Evolutionary conservation across 2,797 vertebrate species (phyloP).

Genomic region (Sandelia bainsii): DNA sequence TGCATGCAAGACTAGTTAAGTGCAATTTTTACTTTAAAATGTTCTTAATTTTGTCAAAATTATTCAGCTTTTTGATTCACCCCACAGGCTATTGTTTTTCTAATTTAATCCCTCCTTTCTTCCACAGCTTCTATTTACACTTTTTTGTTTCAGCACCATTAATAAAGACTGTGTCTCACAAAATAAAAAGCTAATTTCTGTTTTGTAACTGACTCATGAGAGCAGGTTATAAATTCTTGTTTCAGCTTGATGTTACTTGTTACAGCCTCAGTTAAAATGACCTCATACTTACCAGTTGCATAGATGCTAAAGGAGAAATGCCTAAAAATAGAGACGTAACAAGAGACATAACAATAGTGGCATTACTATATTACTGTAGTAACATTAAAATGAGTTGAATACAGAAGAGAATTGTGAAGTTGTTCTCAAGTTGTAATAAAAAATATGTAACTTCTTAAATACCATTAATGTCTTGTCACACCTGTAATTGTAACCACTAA

Average conservation of each 20-base stretch:
- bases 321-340: no score
- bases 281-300: neutral
- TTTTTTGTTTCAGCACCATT: slow-evolving; percentile 16
- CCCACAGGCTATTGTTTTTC: slow-evolving; percentile 33
- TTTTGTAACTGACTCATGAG: slow-evolving; percentile 25
- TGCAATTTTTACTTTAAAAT: slow-evolving; percentile 30
- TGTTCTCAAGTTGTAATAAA: neutral
- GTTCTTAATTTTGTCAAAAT: slow-evolving; percentile 45
- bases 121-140: slow-evolving; percentile 7
- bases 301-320: neutral
- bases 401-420: no score
- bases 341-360: neutral
- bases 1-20: slow-evolving; percentile 48
- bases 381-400: neutral
- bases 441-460: neutral
- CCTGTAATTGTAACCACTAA: neutral
- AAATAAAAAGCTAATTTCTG: slow-evolving; percentile 20
- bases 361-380: neutral
- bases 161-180: slow-evolving; percentile 21
- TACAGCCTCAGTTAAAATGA: neutral
- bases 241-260: neutral
- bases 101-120: slow-evolving; percentile 11
- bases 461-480: neutral
- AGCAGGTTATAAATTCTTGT: slow-evolving; percentile 10
- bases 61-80: slow-evolving; percentile 35